Evolutionary conservation across 2,797 vertebrate species (phyloP).

Genomic region (Peromyscus eremicus): DNA sequence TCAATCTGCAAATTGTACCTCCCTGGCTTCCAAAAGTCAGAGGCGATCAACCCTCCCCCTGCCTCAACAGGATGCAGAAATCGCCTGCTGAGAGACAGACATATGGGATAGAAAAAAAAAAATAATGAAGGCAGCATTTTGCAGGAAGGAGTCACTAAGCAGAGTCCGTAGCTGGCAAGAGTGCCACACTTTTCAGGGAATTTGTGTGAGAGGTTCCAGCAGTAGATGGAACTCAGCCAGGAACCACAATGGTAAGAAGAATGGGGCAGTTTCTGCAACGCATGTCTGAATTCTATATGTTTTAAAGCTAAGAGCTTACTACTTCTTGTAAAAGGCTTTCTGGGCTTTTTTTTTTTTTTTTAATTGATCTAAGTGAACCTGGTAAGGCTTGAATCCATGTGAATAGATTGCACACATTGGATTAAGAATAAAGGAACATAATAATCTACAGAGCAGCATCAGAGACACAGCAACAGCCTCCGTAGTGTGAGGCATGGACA

Average conservation of each 20-base stretch:
- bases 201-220: constrained; percentile 61
- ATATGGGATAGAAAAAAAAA: not conserved
- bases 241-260: constrained; percentile 31
- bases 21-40: constrained; percentile 47
- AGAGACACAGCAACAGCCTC: not conserved
- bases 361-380: constrained; percentile 5
- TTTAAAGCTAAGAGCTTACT: constrained; percentile 26
- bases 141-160: constrained; percentile 42
- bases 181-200: constrained; percentile 61
- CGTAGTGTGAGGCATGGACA: not conserved
- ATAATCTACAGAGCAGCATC: not conserved
- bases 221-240: constrained; percentile 55
- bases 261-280: constrained; percentile 15
- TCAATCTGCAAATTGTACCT: not conserved
- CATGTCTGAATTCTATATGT: constrained; percentile 54
- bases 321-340: not conserved
- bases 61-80: not conserved
- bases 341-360: not conserved
- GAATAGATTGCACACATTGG: not conserved
- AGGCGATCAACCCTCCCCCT: not conserved
- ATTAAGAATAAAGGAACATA: constrained; percentile 25
- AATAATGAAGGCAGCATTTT: constrained; percentile 31
- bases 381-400: not conserved
- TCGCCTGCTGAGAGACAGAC: constrained; percentile 44
- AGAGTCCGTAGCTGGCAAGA: not conserved